Conservation (phyloP, 2,797 vertebrate genomes). For the Sternotherus odoratus region DNA sequence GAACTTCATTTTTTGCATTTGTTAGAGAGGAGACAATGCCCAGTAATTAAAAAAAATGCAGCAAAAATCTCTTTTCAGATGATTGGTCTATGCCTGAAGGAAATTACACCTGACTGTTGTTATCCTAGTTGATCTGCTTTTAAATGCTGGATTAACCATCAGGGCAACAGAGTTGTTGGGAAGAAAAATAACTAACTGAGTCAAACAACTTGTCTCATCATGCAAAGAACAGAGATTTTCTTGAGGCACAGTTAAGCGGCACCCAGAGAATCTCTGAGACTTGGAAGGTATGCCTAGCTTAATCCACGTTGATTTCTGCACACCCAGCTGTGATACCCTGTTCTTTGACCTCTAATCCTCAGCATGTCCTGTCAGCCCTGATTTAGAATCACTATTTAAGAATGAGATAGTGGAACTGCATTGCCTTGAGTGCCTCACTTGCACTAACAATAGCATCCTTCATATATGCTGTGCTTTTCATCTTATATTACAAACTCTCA, state of each 20-base stretch:
- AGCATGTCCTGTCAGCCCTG: not conserved
- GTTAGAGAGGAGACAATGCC: not conserved
- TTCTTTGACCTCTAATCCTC: not conserved
- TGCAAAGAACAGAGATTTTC: fast-evolving
- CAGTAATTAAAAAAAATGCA: not conserved
- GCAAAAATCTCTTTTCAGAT: not conserved
- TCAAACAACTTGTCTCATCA: not conserved
- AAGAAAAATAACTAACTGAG: not conserved
- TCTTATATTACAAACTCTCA: not conserved
- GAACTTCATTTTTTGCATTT: not conserved
- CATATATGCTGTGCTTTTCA: not conserved
- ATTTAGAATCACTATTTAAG: not conserved
- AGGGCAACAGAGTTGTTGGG: not conserved
- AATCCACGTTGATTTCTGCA: not conserved
- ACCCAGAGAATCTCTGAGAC: not conserved
- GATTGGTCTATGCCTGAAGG: not conserved
- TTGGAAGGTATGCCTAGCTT: not conserved
- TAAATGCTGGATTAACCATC: not conserved
- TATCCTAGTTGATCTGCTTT: not conserved
- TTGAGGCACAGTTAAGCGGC: not conserved
- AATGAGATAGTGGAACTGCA: not conserved
- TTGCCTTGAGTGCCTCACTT: not conserved
- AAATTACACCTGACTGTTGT: not conserved
- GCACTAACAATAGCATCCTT: not conserved
- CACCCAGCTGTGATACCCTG: not conserved